phyloP scores from a whole-genome alignment of 1,140 invertebrate species.

The Caenorhabditis tropicalis region DNA sequence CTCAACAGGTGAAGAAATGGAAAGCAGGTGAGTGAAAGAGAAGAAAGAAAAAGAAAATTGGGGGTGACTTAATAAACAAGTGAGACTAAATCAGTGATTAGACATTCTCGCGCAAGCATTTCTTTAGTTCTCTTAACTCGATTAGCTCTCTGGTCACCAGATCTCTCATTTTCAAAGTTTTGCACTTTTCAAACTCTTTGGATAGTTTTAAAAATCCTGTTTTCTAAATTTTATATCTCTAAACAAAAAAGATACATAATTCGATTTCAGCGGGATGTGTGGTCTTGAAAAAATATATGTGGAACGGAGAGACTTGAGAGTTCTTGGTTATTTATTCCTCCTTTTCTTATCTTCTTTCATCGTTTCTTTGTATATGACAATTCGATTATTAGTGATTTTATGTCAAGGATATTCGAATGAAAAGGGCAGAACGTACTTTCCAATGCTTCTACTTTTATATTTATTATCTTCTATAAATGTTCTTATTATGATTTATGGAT shows the following conservation, averaged over 20 bases:
- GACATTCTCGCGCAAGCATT: not conserved
- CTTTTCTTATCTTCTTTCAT: not conserved
- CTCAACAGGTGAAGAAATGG: not conserved
- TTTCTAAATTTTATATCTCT: too few relatives aligned
- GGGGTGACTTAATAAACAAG: constrained; percentile 7
- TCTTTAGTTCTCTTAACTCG: not conserved
- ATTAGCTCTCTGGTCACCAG: not conserved
- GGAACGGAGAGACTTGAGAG: not conserved
- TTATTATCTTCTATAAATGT: not conserved
- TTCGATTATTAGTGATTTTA: not conserved
- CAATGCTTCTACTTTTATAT: not conserved
- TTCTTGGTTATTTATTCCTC: not conserved
- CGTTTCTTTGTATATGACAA: not conserved
- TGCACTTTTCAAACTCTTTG: not conserved
- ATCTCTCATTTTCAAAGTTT: not conserved
- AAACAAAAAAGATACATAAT: too few relatives aligned
- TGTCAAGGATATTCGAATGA: not conserved
- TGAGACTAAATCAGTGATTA: not conserved
- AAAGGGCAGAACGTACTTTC: not conserved
- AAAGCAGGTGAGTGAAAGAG: not conserved
- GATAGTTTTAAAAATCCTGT: too few relatives aligned
- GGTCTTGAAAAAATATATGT: not conserved
- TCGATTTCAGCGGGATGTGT: not conserved
- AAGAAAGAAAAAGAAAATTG: not conserved
- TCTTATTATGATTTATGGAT: not conserved